Evolutionary conservation across 2,113 vertebrate genomes (phyloP), one percentile per base, ranked within the genome.

Genomic region (Baryphthengus martii): DNA sequence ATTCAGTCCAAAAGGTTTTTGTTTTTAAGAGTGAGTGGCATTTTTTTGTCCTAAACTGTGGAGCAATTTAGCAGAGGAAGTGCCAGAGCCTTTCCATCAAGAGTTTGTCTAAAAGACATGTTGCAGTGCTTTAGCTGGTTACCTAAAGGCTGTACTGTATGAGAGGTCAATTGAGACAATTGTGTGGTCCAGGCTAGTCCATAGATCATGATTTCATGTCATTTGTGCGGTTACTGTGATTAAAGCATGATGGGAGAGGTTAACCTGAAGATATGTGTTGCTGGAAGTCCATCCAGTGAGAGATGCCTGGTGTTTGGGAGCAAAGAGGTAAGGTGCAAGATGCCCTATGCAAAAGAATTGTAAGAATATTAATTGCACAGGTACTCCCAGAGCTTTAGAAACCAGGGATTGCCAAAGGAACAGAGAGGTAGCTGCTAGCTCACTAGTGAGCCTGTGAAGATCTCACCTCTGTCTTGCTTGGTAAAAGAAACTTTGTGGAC

Each of bases 161-260:
- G 44, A 61, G 28, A 73, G 47, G 59, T 56, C 55, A 84, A 55
- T 45, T 8, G 4, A 73, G 50, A 47, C 1, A 4, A 17, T 7
- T 18, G 16, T 21, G 63, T 44, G 31, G 45, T 47, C 49, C 24
- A 17, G 2, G 39, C 40, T 61, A 39, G 40, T 26, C n/a, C 0
- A 1, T 17, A 47, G 25, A 25, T 67, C 70, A n/a, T 4, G 2
- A 31, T 50, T 88, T 71, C 23, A 24, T 74, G 61, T 59, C 25
- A 26, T 66, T 63, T 75, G 13, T 71, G 42, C 49, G 58, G 33
- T 74, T 74, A 17, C 37, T 53, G 28, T 44, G n/a, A 70, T 42
- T 52, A 53, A 67, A 75, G 39, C 2, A 0, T 3, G 12, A 37
- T 1, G 3, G 2, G 18, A 88, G 40, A 0, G 0, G 45, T 45